Evolutionary conservation across 2,888 invertebrate genomes (phyloP), one percentile per base, ranked within the genome.

Genomic region (Zaprionus obscuricornis): DNA sequence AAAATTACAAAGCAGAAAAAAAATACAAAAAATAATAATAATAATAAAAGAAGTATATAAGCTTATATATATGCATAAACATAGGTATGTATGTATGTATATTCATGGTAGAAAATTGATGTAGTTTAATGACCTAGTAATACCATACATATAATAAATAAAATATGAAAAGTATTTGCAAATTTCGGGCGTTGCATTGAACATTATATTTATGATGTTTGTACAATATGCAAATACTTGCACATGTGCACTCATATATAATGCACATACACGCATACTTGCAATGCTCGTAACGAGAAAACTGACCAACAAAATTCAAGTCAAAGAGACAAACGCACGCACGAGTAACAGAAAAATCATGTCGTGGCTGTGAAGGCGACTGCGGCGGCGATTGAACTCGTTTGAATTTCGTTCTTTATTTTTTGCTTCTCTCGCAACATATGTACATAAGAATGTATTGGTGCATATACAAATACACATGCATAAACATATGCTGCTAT

Each of bases 361-460:
- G 39, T 64, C 67, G 67, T 54, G 50, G 39, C 46, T 34, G 37
- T 24, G 33, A 31, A 26, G 24, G 27, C 58, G 49, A 39, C 50
- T 29, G 17, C 27, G 66, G 49, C 67, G 57, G 56, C 55, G 73
- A 70, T 73, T 77, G 76, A 78, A 76, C 77, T 77, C 79, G 66
- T 79, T 76, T 71, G 52, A 66, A 60, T 64, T 70, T 67, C 51
- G 58, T 68, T 75, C 59, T 73, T 67, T 57, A 57, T 58, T 45
- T 24, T 58, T 50, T 42, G 51, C 36, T 66, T 46, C 27, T 46
- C 43, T 46, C 39, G 39, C 17, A 31, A 8, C 29, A 55, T 46
- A 37, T 13, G 8, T 43, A 20, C n/a, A 29, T 29, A 29, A 3
- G 24, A 6, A 24, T 24, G 24, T 24, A 24, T n/a, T n/a, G 4